Percentiles rank a stretch among this genome's conserved stretches.
These are phyloP conservation scores for Cochlearius cochlearius DNA, from an alignment of 2,113 vertebrate genomes.

Conservation along the genomic window DNA sequence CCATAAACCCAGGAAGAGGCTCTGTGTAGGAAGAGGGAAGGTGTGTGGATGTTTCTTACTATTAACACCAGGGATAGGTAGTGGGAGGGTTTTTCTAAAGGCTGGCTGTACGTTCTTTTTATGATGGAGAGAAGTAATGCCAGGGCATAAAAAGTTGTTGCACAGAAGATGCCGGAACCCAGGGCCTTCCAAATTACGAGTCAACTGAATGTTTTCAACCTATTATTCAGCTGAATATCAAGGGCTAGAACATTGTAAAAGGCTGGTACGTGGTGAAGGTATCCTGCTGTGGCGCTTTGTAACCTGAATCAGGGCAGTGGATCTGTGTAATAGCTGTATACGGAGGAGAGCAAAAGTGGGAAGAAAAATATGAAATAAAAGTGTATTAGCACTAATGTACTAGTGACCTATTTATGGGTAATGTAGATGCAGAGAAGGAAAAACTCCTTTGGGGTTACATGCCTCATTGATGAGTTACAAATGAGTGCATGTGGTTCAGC, in stretches of 20 bases:
- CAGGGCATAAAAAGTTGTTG: background rate
- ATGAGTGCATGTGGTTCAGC: background rate
- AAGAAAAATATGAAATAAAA: background rate
- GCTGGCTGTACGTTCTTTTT: background rate
- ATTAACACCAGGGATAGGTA: background rate
- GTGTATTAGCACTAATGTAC: background rate
- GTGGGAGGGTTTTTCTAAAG: background rate
- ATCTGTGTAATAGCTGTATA: background rate
- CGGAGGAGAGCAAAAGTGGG: background rate
- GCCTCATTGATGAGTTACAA: background rate
- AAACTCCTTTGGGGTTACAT: background rate
- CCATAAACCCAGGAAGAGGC: background rate
- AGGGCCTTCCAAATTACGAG: background rate
- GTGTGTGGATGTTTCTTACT: background rate
- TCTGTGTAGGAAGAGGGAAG: background rate
- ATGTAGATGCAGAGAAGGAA: background rate
- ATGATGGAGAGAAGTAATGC: background rate
- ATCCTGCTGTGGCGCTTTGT: background rate
- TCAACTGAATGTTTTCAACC: background rate
- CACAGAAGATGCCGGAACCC: background rate
- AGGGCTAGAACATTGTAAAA: background rate
- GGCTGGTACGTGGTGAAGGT: fast-evolving
- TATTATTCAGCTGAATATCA: fast-evolving
- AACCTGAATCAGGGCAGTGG: background rate
- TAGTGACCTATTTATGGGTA: background rate